These are phyloP conservation scores for Hirtodrosophila histrioides DNA, from an alignment of 2,888 invertebrate species.

Conservation along the genomic window DNA sequence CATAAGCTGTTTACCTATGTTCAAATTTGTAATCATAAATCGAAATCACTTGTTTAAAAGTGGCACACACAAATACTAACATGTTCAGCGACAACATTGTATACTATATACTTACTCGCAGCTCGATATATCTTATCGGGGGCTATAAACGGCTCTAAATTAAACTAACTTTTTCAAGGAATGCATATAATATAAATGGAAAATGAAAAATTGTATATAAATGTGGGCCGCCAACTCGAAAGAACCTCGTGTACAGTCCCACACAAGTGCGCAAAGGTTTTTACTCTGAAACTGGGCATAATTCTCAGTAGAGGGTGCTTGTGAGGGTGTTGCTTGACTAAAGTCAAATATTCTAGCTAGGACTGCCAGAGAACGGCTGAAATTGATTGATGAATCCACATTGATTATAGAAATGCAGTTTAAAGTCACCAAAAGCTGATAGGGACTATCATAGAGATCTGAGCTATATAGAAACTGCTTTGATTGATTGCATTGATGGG, in stretches of 20 bases:
- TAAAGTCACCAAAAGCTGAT: too few relatives aligned
- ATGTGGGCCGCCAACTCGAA: conserved; percentile 26
- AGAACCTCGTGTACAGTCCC: conserved; percentile 47
- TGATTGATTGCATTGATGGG: conserved; percentile 20
- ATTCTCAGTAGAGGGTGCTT: not conserved
- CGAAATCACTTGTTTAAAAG: conserved; percentile 77
- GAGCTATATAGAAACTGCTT: not conserved
- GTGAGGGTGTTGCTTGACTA: too few relatives aligned
- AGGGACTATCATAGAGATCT: not conserved
- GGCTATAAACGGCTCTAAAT: conserved; percentile 65
- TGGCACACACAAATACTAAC: conserved; percentile 51
- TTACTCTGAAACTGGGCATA: not conserved
- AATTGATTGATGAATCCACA: conserved; percentile 9
- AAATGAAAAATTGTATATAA: conserved; percentile 49
- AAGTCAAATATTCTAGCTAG: too few relatives aligned
- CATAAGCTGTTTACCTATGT: conserved; percentile 68
- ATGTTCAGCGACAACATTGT: conserved; percentile 33
- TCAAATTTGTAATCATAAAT: conserved; percentile 71
- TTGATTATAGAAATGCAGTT: conserved; percentile 2
- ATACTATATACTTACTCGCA: conserved; percentile 31
- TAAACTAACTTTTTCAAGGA: conserved; percentile 49
- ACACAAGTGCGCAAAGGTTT: conserved; percentile 25
- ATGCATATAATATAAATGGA: conserved; percentile 63
- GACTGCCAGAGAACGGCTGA: not conserved
- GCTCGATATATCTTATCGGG: conserved; percentile 60